Evolutionary conservation across 2,113 vertebrate genomes (phyloP), one percentile per base, ranked within the genome.

Genomic region (Anarrhichthys ocellatus): DNA sequence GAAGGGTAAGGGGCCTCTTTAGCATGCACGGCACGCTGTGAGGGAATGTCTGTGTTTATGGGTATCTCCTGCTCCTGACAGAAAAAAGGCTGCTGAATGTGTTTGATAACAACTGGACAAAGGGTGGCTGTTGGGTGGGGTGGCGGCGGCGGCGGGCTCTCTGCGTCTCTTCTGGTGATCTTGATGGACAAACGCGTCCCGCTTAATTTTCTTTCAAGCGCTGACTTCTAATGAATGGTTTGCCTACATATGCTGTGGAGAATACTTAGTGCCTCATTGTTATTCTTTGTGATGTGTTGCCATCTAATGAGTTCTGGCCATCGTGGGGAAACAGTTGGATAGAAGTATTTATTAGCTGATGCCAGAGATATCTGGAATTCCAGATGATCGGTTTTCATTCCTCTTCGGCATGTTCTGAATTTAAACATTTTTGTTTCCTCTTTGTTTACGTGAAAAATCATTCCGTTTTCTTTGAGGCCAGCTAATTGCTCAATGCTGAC

Each of bases 1-100:
- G 91, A 90, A 92, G 94, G 95, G 95, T 96, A 95, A 94, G 92
- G 52, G 89, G 68, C 86, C 85, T 74, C 73, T 82, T 93, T 92
- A 89, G 90, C 83, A 93, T 94, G 92, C 90, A 50, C 34, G 70
- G 73, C 90, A 88, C 85, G 76, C 68, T 81, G 78, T 83, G 70
- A 59, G 84, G 86, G 82, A 61, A 82, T 84, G 84, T 88, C 82
- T 90, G 91, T 91, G 85, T 91, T 88, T 89, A 80, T 88, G 84
- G 81, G 87, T 74, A 52, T 80, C 87, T 87, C 62, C 69, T 75
- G 82, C 81, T 89, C 61, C 84, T 92, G 82, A 90, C 83, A 87
- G 81, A 89, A 83, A 89, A 83, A 73, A 86, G 83, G 78, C 89
- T 91, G 88, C 86, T 74, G 84, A 80, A 79, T 88, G 74, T 61